Evolutionary conservation across 2,888 invertebrate genomes (phyloP), one percentile per base, ranked within the genome.

Genomic region (Cheilosia soror): DNA sequence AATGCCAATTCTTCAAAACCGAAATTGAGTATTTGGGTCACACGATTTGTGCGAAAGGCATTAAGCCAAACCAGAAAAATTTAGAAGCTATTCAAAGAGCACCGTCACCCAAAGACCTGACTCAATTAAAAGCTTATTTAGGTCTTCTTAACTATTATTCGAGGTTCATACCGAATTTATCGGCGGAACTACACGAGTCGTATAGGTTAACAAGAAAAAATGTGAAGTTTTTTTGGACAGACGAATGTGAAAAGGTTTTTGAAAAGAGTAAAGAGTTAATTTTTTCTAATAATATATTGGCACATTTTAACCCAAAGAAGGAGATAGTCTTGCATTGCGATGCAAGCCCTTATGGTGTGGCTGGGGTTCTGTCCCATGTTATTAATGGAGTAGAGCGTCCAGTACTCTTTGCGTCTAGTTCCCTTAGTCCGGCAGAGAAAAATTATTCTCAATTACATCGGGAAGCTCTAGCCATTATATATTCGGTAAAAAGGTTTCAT

Each of bases 401-500:
- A 31, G 31, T 31, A 31, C 11, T 72, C 4, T 72, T 62, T 33
- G 51, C 15, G 2, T 49, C 31, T 15, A 58, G 71, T 25, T 49
- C 62, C 4, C 27, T 51, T 27, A 20, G 49, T 62, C 6, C 27
- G 9, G n/a, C 62, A 49, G 40, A 62, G 49, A 13, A 62, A 31
- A 58, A 49, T n/a, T 51, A 31, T 15, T 55, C 55, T 2, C 33
- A 58, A 42, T 11, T 44, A 6, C 44, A 71, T 47, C 57, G 58
- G 11, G 58, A 58, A 31, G 58, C 60, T 1, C 5, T 49, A 20
- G 58, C 71, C 5, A 71, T 71, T 6, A 71, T 71, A 13, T 71
- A 58, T 71, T 47, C 47, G n/a, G n/a, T n/a, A n/a, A n/a, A n/a
- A n/a, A n/a, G 15, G 31, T 58, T 31, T 90, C 81, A 40, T 92